Percentiles rank a stretch among this genome's conserved stretches.
Evolutionary conservation across 2,888 invertebrate genomes (phyloP).

Genomic region (Myopa tessellatipennis): DNA sequence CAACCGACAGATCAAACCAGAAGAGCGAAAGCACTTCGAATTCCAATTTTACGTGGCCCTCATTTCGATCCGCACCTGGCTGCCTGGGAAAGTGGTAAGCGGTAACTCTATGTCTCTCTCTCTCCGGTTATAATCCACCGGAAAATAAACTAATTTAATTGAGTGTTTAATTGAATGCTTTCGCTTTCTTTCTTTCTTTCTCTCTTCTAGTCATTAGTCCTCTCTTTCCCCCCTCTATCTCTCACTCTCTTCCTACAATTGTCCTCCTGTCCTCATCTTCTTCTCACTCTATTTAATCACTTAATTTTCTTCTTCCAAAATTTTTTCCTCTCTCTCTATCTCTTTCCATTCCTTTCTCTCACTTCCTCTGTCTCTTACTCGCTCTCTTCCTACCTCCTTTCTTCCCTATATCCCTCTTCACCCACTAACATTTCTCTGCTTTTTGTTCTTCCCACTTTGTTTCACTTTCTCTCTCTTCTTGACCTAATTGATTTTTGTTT

Average conservation of each 20-base stretch:
- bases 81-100: conserved; percentile 57
- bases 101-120: neutral
- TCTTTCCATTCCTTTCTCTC: neutral
- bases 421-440: no score
- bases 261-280: no score
- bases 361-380: neutral
- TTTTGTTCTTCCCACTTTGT: no score
- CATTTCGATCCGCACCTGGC: conserved; percentile 55
- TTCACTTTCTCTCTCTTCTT: neutral
- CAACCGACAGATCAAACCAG: conserved; percentile 55
- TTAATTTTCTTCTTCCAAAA: no score
- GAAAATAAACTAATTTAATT: no score
- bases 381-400: no score
- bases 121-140: no score
- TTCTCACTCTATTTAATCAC: no score
- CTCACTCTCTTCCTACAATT: neutral
- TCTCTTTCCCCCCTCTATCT: neutral
- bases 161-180: neutral
- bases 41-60: conserved; percentile 64
- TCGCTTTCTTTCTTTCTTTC: neutral
- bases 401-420: no score
- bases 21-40: conserved; percentile 61
- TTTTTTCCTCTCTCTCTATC: no score
- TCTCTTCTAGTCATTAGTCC: neutral
- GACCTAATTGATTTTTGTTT: no score